phyloP scores from a whole-genome alignment of 2,113 vertebrate species.

The Odocoileus hemionus region DNA sequence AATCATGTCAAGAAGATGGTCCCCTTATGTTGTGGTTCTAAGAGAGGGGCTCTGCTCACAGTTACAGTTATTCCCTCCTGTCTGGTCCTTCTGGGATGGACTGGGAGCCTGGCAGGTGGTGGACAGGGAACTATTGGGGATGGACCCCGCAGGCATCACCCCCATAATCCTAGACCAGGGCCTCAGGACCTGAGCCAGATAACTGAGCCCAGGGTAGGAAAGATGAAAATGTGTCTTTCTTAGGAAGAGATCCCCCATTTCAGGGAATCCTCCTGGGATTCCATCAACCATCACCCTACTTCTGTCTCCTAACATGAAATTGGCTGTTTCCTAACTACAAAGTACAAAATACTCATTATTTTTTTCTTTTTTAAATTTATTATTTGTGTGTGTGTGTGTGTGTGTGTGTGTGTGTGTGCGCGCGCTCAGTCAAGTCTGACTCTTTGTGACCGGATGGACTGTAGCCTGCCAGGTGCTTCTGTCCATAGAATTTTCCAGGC shows the following conservation, averaged over 20 bases:
- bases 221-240: background rate
- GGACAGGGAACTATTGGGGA: background rate
- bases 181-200: background rate
- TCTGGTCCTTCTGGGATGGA: background rate
- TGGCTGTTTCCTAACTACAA: background rate
- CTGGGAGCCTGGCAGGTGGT: background rate
- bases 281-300: background rate
- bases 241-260: background rate
- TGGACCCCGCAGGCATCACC: background rate
- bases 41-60: background rate
- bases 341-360: background rate
- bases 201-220: background rate
- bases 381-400: background rate
- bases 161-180: too few species aligned
- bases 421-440: background rate
- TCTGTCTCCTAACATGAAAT: background rate
- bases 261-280: background rate
- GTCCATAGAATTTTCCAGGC: background rate
- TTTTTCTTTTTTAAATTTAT: background rate
- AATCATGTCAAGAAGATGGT: too few species aligned
- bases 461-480: background rate
- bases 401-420: background rate
- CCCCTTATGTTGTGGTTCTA: background rate
- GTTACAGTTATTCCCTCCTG: accelerated
- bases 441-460: background rate